Evolutionary conservation across 2,113 vertebrate genomes (phyloP).

Genomic region (Smithornis capensis): DNA sequence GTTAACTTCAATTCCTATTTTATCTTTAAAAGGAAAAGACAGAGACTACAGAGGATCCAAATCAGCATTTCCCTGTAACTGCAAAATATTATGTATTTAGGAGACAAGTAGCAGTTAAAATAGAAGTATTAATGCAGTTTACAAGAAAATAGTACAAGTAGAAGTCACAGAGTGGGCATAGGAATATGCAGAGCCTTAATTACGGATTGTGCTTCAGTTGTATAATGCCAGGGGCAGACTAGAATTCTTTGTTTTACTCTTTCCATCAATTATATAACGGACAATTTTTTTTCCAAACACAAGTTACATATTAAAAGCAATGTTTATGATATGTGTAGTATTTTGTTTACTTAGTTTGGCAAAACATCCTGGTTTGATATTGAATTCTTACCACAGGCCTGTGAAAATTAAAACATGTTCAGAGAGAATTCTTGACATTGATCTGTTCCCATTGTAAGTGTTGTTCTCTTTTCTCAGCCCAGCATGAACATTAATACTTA

Average conservation of each 20-base stretch:
- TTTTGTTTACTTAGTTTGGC: background rate
- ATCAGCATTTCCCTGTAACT: background rate
- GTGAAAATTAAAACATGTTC: background rate
- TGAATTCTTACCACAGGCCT: background rate
- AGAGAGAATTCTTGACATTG: background rate
- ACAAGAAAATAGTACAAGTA: background rate
- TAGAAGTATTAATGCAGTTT: background rate
- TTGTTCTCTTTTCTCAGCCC: background rate
- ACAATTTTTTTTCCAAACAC: background rate
- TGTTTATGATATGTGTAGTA: background rate
- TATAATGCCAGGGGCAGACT: background rate
- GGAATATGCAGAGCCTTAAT: background rate
- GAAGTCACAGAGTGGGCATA: background rate
- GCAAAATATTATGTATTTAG: background rate
- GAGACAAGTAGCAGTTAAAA: background rate
- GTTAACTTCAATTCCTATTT: background rate
- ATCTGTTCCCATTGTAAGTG: background rate
- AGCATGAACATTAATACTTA: background rate
- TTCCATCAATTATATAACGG: background rate
- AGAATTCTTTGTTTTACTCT: background rate
- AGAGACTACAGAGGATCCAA: background rate
- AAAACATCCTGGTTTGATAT: background rate
- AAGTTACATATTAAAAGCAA: background rate
- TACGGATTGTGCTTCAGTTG: accelerated
- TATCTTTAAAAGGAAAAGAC: background rate